Evolutionary conservation across 2,888 invertebrate species (phyloP).

Genomic region (Aplocera efformata): DNA sequence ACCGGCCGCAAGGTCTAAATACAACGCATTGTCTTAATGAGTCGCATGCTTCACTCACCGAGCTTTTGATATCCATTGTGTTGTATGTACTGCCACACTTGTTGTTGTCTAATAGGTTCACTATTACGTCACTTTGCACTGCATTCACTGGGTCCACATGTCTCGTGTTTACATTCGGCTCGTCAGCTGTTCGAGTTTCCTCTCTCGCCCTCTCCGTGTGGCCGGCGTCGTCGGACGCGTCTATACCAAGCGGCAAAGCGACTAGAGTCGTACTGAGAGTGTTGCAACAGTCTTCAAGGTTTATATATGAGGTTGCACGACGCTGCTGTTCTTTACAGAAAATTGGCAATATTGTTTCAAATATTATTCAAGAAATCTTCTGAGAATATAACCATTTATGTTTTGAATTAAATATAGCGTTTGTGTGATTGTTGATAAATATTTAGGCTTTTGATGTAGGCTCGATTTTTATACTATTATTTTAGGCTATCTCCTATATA

Average conservation of each 20-base stretch:
- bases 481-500: too few species aligned
- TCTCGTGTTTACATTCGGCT: conserved; percentile 50
- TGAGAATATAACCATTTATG: too few species aligned
- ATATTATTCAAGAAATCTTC: conserved; percentile 19
- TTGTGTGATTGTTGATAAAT: too few species aligned
- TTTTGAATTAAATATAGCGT: too few species aligned
- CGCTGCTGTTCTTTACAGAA: conserved; percentile 44
- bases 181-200: conserved; percentile 54
- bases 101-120: conserved; percentile 49
- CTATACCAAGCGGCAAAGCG: conserved; percentile 80
- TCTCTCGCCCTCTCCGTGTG: conserved; percentile 81
- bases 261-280: conserved; percentile 81
- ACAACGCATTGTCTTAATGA: conserved; percentile 34
- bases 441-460: too few species aligned
- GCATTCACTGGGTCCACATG: conserved; percentile 76
- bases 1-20: conserved; percentile 26
- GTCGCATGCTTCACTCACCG: conserved; percentile 58
- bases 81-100: conserved; percentile 45
- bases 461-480: too few species aligned
- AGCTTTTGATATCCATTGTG: conserved; percentile 72
- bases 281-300: conserved; percentile 74
- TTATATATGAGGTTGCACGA: conserved; percentile 74
- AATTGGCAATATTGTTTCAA: conserved; percentile 36
- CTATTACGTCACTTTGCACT: conserved; percentile 74
- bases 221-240: conserved; percentile 69